phyloP scores from a whole-genome alignment of 1,140 invertebrate species.

The Lucilia cuprina region DNA sequence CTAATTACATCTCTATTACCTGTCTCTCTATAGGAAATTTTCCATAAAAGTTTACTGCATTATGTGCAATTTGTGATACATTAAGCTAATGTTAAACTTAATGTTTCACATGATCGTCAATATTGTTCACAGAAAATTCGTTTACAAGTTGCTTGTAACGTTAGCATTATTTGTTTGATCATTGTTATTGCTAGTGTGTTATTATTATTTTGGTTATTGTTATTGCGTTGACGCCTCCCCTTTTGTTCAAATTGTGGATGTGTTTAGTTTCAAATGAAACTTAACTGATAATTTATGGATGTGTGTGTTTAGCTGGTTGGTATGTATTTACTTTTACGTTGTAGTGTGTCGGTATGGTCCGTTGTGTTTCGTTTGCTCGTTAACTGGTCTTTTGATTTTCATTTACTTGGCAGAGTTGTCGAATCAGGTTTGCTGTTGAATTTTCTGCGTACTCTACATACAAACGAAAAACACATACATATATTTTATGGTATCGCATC shows the following conservation, averaged over 20 bases:
- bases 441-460: constrained; percentile 1
- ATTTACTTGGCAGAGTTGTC: constrained; percentile 12
- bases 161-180: neutral
- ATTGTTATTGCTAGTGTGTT: neutral
- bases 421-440: constrained; percentile 23
- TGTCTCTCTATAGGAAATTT: too few species aligned
- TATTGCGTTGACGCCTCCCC: constrained; percentile 20
- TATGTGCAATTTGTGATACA: too few species aligned
- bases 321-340: neutral
- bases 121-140: neutral
- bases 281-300: constrained; percentile 16
- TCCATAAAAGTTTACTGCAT: too few species aligned
- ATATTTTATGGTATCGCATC: neutral
- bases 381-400: constrained; percentile 23
- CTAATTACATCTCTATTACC: too few species aligned
- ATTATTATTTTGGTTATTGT: neutral
- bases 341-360: neutral
- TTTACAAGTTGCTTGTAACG: neutral
- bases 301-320: neutral
- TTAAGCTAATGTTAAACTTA: too few species aligned
- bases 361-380: constrained; percentile 10
- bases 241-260: neutral
- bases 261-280: neutral
- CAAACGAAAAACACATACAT: neutral
- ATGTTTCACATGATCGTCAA: neutral